Evolutionary conservation across 2,113 vertebrate genomes (phyloP).

Genomic region (Ia io): DNA sequence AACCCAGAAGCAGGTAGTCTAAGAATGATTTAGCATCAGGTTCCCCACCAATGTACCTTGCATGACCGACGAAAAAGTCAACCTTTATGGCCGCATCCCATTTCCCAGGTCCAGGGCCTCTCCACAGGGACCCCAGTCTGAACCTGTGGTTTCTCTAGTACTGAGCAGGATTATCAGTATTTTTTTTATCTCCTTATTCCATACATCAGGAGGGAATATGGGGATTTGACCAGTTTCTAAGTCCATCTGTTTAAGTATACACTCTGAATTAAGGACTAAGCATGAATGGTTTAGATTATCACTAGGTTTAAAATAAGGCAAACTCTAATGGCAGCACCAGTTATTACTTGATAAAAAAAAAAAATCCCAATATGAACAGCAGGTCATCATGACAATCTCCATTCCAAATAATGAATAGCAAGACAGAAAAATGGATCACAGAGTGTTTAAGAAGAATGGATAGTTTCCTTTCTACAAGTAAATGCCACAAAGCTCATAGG

Average conservation of each 20-base stretch:
- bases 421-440: neutral
- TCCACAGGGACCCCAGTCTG: too few species aligned
- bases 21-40: too few species aligned
- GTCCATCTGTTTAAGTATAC: neutral
- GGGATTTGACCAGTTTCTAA: neutral
- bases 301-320: neutral
- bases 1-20: too few species aligned
- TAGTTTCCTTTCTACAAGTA: neutral
- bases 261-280: neutral
- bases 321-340: neutral
- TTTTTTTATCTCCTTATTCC: neutral
- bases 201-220: neutral
- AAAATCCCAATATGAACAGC: neutral
- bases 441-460: neutral
- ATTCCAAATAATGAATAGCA: neutral
- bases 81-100: too few species aligned
- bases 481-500: neutral
- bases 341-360: neutral
- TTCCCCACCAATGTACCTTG: too few species aligned
- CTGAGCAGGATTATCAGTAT: too few species aligned
- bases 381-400: neutral
- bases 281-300: neutral
- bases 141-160: too few species aligned
- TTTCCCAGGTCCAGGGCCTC: too few species aligned
- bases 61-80: too few species aligned